These are phyloP conservation scores for Eurytoma adleriae DNA, from an alignment of 2,888 invertebrate genomes.

Conservation along the genomic window DNA sequence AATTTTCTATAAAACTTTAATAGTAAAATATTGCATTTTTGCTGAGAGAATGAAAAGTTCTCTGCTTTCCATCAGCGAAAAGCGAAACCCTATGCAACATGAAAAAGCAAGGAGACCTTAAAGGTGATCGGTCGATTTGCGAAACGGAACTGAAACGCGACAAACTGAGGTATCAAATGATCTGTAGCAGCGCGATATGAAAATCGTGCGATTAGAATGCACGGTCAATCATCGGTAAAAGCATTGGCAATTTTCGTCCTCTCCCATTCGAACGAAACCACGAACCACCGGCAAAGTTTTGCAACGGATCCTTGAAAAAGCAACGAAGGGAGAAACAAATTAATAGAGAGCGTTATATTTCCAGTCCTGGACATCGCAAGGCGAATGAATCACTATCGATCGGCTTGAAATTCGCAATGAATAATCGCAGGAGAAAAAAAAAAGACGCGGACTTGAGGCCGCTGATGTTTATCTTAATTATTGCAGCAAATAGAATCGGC, in stretches of 20 bases:
- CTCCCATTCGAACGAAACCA: conserved; percentile 14
- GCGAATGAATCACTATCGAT: conserved; percentile 34
- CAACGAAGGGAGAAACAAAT: background rate
- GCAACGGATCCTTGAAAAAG: conserved; percentile 41
- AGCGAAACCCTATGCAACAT: background rate
- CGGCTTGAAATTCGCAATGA: conserved; percentile 19
- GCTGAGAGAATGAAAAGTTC: too few species aligned
- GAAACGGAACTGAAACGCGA: background rate
- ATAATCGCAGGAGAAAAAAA: conserved; percentile 20
- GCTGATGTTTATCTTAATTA: conserved; percentile 47
- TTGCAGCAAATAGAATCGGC: conserved; percentile 34
- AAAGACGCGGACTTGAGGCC: conserved; percentile 1
- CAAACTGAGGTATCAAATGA: background rate
- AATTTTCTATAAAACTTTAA: too few species aligned
- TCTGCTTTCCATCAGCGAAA: too few species aligned
- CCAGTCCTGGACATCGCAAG: background rate
- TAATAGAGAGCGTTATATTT: background rate
- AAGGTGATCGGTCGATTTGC: conserved; percentile 23
- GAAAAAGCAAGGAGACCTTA: background rate
- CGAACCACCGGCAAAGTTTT: background rate
- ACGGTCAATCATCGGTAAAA: conserved; percentile 27
- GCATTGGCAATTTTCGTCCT: conserved; percentile 10
- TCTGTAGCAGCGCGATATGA: background rate
- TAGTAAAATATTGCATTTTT: too few species aligned
- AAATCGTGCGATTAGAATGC: conserved; percentile 10